phyloP scores from a whole-genome alignment of 2,888 invertebrate species.

The Acleris sparsana region DNA sequence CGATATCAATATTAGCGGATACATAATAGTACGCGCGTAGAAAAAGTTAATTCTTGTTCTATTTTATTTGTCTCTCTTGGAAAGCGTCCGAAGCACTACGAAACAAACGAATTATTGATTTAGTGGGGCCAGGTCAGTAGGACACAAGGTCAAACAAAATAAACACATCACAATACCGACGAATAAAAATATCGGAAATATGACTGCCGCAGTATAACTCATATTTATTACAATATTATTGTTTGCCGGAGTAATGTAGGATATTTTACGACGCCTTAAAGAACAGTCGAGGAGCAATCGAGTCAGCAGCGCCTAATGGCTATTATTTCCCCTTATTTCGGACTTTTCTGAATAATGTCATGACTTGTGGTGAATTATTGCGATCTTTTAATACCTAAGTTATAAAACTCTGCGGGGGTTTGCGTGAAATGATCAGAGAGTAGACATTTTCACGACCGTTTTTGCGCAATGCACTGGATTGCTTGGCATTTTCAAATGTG shows the following conservation, averaged over 20 bases:
- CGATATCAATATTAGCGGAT: too few species aligned
- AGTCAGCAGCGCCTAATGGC: slow-evolving; percentile 33
- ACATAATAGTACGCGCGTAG: too few species aligned
- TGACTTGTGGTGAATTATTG: slow-evolving; percentile 33
- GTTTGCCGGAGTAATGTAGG: slow-evolving; percentile 21
- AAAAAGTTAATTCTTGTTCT: too few species aligned
- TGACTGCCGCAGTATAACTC: slow-evolving; percentile 11
- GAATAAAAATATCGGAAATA: slow-evolving; percentile 11
- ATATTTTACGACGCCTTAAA: slow-evolving; percentile 35
- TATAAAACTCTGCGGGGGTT: slow-evolving; percentile 9
- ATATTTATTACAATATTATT: slow-evolving; percentile 32
- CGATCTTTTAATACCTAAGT: slow-evolving; percentile 23
- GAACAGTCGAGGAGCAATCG: slow-evolving; percentile 29
- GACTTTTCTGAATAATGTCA: slow-evolving; percentile 35
- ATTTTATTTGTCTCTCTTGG: too few species aligned
- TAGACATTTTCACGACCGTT: too few species aligned
- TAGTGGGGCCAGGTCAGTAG: not conserved
- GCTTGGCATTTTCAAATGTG: too few species aligned
- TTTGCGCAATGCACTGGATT: too few species aligned
- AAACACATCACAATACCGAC: not conserved
- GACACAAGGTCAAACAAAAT: slow-evolving; percentile 1
- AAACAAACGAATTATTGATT: not conserved
- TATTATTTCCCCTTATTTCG: slow-evolving; percentile 32
- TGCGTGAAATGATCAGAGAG: not conserved
- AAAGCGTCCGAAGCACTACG: too few species aligned